phyloP scores from a whole-genome alignment of 2,113 vertebrate species.

The Danio rerio region DNA sequence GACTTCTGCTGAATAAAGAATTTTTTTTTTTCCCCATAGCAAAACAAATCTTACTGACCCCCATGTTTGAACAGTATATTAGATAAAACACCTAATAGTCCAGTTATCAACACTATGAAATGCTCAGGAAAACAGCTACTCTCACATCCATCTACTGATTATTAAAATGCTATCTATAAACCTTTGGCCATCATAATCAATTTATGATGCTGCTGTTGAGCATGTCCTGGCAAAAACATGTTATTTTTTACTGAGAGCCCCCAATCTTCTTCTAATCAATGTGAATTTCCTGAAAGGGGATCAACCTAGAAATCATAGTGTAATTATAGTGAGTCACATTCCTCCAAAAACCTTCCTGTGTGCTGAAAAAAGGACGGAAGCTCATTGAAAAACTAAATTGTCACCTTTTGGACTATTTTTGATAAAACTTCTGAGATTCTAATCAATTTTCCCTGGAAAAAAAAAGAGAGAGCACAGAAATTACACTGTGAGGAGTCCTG shows the following conservation, averaged over 20 bases:
- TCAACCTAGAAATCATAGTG: constrained; percentile 21
- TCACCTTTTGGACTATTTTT: constrained; percentile 5
- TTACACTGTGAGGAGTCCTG: constrained; percentile 32
- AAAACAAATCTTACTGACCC: too few species aligned
- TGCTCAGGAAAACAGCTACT: background rate
- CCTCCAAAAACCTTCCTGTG: constrained; percentile 1
- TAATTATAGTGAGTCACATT: background rate
- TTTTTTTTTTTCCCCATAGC: too few species aligned
- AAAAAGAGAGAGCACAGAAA: constrained; percentile 23
- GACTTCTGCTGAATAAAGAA: too few species aligned
- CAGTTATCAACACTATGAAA: background rate
- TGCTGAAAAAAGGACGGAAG: background rate
- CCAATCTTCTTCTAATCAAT: constrained; percentile 34
- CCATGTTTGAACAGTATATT: too few species aligned
- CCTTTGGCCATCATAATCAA: constrained; percentile 19
- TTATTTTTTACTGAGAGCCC: constrained; percentile 9
- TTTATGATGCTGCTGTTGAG: constrained; percentile 32
- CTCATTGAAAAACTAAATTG: background rate
- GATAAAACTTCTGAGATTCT: constrained; percentile 41
- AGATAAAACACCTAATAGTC: background rate
- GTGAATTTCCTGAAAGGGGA: background rate
- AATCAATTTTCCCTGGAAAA: constrained; percentile 48
- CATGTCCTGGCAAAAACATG: background rate
- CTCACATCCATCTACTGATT: background rate
- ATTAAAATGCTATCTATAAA: constrained; percentile 23